These are phyloP conservation scores for Tachysurus vachellii DNA, from an alignment of 2,113 vertebrate species.

Conservation along the genomic window DNA sequence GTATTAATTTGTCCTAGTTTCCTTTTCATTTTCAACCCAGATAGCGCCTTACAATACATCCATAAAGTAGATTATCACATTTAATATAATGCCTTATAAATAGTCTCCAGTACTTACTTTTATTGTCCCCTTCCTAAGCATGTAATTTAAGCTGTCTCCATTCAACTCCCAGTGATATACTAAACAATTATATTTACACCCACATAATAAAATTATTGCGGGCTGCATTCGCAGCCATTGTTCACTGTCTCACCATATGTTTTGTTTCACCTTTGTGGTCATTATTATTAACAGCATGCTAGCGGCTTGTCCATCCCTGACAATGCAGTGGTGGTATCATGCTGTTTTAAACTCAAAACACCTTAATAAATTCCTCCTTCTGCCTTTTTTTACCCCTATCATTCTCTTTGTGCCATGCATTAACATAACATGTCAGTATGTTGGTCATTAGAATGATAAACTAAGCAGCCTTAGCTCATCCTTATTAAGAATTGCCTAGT, in stretches of 20 bases:
- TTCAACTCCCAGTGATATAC: background rate
- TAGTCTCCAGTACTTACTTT: background rate
- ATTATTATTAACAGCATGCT: background rate
- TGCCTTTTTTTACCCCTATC: background rate
- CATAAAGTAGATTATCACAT: background rate
- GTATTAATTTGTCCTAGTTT: background rate
- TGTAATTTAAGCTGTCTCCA: background rate
- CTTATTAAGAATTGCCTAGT: constrained; percentile 53
- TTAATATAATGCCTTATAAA: background rate
- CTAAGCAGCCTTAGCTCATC: constrained; percentile 38
- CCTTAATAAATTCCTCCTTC: background rate
- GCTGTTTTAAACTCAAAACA: background rate
- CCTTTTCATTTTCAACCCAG: background rate
- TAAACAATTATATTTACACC: background rate
- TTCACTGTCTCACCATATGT: background rate
- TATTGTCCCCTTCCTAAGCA: background rate
- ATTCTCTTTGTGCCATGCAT: background rate
- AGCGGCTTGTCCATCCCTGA: background rate
- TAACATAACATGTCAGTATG: constrained; percentile 33
- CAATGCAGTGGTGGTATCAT: background rate
- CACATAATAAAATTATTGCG: background rate
- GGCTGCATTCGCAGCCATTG: background rate
- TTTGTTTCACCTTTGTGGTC: background rate
- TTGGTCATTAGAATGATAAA: constrained; percentile 53
- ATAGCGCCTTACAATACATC: background rate